Conservation (phyloP, 2,113 vertebrate species). For the Cyanoderma ruficeps region DNA sequence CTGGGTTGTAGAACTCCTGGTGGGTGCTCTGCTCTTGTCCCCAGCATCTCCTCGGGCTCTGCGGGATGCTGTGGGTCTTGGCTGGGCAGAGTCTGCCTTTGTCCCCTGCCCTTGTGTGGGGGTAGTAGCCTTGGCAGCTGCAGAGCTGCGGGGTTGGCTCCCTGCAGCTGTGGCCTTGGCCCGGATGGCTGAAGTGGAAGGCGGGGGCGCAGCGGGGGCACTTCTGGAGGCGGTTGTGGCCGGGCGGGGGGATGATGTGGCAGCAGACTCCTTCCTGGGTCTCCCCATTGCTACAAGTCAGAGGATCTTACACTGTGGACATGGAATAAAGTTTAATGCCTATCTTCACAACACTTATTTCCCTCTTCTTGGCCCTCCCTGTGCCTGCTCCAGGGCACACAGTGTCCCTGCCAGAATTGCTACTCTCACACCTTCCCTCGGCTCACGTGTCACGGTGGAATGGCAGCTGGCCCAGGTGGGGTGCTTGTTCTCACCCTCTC, state of each 20-base stretch:
- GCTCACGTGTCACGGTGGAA: background rate
- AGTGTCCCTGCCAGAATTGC: background rate
- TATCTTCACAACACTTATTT: background rate
- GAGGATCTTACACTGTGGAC: background rate
- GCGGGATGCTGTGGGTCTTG: background rate
- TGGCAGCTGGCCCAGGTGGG: background rate
- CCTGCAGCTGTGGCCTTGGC: background rate
- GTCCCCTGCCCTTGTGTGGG: rapidly evolving
- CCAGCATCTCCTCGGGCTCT: background rate
- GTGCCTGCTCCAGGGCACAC: background rate
- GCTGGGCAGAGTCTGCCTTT: background rate
- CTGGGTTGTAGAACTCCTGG: background rate
- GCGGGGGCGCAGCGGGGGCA: rapidly evolving
- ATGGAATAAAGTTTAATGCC: background rate
- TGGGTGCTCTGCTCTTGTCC: background rate
- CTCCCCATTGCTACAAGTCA: conserved; percentile 20
- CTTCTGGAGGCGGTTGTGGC: conserved; percentile 1
- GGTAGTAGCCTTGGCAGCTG: background rate
- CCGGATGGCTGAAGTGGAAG: background rate
- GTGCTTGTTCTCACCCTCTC: background rate
- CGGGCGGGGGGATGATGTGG: background rate
- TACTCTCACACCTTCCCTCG: background rate
- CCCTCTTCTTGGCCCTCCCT: background rate
- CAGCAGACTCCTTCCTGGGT: conserved; percentile 23
- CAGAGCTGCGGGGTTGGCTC: background rate